Evolutionary conservation across 2,888 invertebrate species (phyloP).

Genomic region (Scaptomyza flava): DNA sequence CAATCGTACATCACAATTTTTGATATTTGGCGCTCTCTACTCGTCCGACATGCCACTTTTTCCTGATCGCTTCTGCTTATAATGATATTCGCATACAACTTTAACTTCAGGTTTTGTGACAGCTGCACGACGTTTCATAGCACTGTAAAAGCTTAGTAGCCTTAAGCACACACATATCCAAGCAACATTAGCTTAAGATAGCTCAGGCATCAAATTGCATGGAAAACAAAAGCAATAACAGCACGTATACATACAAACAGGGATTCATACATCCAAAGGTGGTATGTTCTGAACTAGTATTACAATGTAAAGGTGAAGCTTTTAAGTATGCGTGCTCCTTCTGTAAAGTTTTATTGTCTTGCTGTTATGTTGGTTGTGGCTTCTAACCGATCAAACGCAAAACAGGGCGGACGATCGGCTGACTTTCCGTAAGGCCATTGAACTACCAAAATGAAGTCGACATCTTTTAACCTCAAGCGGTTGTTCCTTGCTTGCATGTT

Average conservation of each 20-base stretch:
- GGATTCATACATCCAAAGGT: too few relatives aligned
- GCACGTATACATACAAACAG: neutral
- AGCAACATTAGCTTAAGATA: neutral
- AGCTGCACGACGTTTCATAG: slow-evolving; percentile 22
- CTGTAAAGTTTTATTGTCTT: too few relatives aligned
- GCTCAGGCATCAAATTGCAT: neutral
- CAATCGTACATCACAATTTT: slow-evolving; percentile 17
- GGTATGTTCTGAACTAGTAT: too few relatives aligned
- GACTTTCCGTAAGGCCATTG: slow-evolving; percentile 57
- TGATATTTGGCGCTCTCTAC: slow-evolving; percentile 7
- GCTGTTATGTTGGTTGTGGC: slow-evolving; percentile 56
- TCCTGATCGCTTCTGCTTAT: neutral
- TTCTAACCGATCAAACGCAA: slow-evolving; percentile 61
- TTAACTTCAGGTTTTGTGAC: slow-evolving; percentile 4
- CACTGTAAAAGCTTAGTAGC: slow-evolving; percentile 19
- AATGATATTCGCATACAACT: neutral
- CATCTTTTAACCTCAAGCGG: slow-evolving; percentile 61
- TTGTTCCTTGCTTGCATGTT: slow-evolving; percentile 29
- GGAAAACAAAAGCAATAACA: slow-evolving; percentile 5
- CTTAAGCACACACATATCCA: neutral
- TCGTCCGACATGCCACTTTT: slow-evolving; percentile 20
- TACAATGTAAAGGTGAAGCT: slow-evolving; percentile 4
- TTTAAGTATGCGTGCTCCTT: slow-evolving; percentile 19
- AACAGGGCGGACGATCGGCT: slow-evolving; percentile 17
- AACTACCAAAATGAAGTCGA: slow-evolving; percentile 63